Evolutionary conservation across 2,797 vertebrate genomes (phyloP), one percentile per base, ranked within the genome.

Genomic region (Tauraco hartlaubi): DNA sequence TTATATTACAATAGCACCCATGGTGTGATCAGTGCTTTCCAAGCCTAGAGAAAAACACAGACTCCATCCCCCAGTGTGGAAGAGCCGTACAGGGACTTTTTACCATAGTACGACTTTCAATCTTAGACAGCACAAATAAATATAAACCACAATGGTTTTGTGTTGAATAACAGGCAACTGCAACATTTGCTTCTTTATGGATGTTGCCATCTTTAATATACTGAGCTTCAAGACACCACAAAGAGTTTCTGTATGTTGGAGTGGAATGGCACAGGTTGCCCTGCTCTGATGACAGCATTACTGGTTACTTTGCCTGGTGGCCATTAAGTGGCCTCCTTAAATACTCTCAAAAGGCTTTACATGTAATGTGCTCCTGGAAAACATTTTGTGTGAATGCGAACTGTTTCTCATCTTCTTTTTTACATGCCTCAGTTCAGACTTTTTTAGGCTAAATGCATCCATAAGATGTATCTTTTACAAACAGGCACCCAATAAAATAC

Each of bases 1-100:
- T 94, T 92, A n/a, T 88, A 88, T 94, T 76, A 49, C 76, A 90
- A n/a, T 11, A 87, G 79, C n/a, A 85, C 35, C 61, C 51, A 58
- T 2, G 1, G 25, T 31, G 37, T 61, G 54, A 85, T 64, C 54
- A 21, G 39, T 66, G 61, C 56, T 94, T 96, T 82, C 59, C 37
- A 92, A 91, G 90, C 18, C 29, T 22, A 43, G 29, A 75, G 29
- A 69, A 83, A 91, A 29, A 43, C 31, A 76, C 19, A 46, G 46
- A 63, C 25, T 28, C 35, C 41, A 35, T 31, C 17, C 19, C 17
- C 56, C 16, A 76, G 41, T 37, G 11, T 19, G 23, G 55, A 88
- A 46, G 14, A 68, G 37, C 16, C 28, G 10, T 39, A 35, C 5
- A 25, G 33, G 44, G 39, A 67, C 29, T 33, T 91, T 87, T 69